Evolutionary conservation across 2,888 invertebrate genomes (phyloP).

Genomic region (Ectropis crepuscularia): DNA sequence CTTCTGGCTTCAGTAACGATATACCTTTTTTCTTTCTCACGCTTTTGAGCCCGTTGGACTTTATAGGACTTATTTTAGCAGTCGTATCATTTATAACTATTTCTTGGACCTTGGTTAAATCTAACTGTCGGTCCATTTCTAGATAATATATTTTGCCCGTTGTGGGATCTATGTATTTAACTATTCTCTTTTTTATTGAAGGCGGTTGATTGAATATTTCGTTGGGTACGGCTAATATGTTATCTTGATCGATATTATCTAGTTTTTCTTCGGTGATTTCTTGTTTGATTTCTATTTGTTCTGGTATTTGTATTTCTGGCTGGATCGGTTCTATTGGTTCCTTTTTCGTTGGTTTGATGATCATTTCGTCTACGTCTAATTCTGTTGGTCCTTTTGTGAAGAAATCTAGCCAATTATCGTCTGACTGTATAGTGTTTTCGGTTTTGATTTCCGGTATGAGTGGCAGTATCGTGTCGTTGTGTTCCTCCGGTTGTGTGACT

Average conservation of each 20-base stretch:
- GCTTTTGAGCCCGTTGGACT: constrained; percentile 65
- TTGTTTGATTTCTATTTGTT: constrained; percentile 8
- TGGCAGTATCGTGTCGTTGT: constrained; percentile 30
- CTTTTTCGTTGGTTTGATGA: constrained; percentile 65
- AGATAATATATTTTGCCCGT: constrained; percentile 77
- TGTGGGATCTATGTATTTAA: constrained; percentile 74
- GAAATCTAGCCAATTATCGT: constrained; percentile 71
- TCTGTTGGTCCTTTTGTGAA: constrained; percentile 66
- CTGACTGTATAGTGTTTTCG: constrained; percentile 22
- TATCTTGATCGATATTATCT: constrained; percentile 4
- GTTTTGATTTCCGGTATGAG: constrained; percentile 31
- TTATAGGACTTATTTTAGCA: constrained; percentile 69
- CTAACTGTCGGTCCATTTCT: constrained; percentile 73
- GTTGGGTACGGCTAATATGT: constrained; percentile 48
- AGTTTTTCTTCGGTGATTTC: constrained; percentile 12
- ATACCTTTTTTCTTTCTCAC: constrained; percentile 58
- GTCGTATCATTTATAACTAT: constrained; percentile 72
- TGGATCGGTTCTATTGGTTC: constrained; percentile 36
- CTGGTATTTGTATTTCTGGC: constrained; percentile 1
- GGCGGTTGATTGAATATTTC: constrained; percentile 56
- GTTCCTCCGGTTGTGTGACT: constrained; percentile 3
- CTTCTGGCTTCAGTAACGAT: constrained; percentile 67
- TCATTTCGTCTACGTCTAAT: constrained; percentile 75
- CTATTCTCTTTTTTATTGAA: constrained; percentile 66
- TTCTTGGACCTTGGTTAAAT: constrained; percentile 73